Evolutionary conservation across 37 sponge, comb jelly and placozoan genomes (phyloP).

Genomic region (Agelas oroides): DNA sequence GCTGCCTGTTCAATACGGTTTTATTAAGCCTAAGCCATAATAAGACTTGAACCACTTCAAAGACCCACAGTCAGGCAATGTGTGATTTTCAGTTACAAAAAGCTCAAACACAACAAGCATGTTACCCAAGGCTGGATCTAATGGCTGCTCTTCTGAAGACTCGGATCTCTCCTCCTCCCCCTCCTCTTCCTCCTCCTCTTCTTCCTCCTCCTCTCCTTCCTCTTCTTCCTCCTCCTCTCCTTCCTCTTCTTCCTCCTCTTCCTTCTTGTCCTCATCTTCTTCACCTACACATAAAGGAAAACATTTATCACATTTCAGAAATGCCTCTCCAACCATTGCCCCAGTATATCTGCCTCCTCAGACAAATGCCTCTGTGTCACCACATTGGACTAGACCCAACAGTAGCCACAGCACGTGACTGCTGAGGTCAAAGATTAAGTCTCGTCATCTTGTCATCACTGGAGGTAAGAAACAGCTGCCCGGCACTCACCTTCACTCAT

Average conservation of each 20-base stretch:
- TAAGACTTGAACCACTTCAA: too few relatives aligned
- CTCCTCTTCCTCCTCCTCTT: background rate
- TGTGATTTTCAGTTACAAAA: too few relatives aligned
- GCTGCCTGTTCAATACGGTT: too few relatives aligned
- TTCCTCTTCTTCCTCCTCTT: slow-evolving; percentile 17
- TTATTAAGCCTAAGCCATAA: too few relatives aligned
- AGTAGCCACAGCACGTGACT: background rate
- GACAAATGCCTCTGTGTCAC: slow-evolving; percentile 31
- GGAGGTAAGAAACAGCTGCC: background rate
- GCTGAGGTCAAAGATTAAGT: background rate
- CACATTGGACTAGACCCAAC: background rate
- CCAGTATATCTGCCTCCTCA: slow-evolving; percentile 18
- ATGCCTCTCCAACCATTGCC: too few relatives aligned
- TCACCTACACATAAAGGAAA: background rate
- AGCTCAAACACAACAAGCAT: too few relatives aligned
- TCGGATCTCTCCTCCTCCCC: background rate
- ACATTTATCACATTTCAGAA: too few relatives aligned
- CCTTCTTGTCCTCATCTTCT: too few relatives aligned
- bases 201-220: slow-evolving; percentile 35
- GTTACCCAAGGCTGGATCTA: too few relatives aligned
- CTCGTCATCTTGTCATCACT: slow-evolving; percentile 32
- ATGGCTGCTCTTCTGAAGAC: too few relatives aligned
- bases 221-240: slow-evolving; percentile 13
- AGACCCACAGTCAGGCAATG: too few relatives aligned
- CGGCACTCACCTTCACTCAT: too few relatives aligned